Evolutionary conservation across 2,113 vertebrate genomes (phyloP).

Genomic region (Chloroceryle aenea): DNA sequence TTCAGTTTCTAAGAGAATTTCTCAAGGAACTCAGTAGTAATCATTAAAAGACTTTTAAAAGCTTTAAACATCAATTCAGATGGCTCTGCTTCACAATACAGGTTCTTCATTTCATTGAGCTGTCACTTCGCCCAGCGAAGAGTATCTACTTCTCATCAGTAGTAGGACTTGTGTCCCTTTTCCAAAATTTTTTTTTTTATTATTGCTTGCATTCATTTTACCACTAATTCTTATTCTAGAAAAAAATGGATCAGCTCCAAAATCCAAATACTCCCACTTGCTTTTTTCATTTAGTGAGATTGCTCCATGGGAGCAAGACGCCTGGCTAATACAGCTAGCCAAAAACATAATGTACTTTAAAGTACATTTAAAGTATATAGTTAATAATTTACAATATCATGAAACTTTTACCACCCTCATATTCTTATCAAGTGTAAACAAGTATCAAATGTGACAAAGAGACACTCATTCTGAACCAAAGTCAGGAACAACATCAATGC

Average conservation of each 20-base stretch:
- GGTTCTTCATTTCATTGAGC: background rate
- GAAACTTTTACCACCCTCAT: background rate
- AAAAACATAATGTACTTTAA: background rate
- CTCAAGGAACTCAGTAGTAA: background rate
- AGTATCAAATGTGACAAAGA: background rate
- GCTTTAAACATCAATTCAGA: background rate
- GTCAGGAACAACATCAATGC: background rate
- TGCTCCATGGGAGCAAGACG: background rate
- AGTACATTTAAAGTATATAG: background rate
- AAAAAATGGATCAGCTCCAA: background rate
- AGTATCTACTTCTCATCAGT: background rate
- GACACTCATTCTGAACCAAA: background rate
- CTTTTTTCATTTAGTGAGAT: background rate
- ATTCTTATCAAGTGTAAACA: background rate
- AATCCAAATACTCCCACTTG: background rate
- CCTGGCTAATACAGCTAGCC: background rate
- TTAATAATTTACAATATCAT: background rate
- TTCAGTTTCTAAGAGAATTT: conserved; percentile 32
- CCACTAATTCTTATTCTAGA: background rate
- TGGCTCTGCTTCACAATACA: background rate
- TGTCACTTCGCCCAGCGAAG: background rate
- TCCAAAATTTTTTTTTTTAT: background rate
- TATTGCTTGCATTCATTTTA: background rate
- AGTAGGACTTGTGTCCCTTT: background rate
- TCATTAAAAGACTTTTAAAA: background rate